Evolutionary conservation across 1,140 invertebrate species (phyloP).

Genomic region (Cydia fagiglandana): DNA sequence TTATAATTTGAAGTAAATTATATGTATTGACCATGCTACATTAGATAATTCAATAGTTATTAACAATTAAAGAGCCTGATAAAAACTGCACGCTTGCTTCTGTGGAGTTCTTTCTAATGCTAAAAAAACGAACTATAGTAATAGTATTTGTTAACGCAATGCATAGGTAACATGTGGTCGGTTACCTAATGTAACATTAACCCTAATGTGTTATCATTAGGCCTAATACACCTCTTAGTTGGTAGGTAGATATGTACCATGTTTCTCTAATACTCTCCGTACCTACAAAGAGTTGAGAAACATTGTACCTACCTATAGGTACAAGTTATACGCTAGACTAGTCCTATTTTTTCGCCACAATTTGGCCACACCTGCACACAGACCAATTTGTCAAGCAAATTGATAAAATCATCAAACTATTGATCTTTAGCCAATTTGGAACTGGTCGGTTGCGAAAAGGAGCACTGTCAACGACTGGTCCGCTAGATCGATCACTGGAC

Average conservation of each 20-base stretch:
- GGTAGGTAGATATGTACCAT: no score
- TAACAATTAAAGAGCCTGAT: no score
- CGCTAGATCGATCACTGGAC: neutral
- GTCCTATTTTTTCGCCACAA: neutral
- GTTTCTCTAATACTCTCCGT: no score
- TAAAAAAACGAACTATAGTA: no score
- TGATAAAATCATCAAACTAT: constrained; percentile 6
- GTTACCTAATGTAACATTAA: neutral
- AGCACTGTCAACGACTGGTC: neutral
- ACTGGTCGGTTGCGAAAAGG: constrained; percentile 8
- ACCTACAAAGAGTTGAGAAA: no score
- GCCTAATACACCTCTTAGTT: neutral
- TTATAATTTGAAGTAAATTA: no score
- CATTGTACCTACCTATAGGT: no score
- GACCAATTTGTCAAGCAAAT: neutral
- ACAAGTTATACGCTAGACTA: neutral
- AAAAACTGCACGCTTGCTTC: no score
- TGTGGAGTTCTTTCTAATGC: no score
- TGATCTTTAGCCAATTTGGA: neutral
- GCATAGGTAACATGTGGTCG: neutral
- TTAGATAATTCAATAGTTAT: no score
- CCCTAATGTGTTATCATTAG: constrained; percentile 8
- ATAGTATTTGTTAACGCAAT: neutral
- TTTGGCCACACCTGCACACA: neutral
- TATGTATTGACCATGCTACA: no score